Evolutionary conservation across 1,140 invertebrate genomes (phyloP).

Genomic region (Helicoverpa zea): DNA sequence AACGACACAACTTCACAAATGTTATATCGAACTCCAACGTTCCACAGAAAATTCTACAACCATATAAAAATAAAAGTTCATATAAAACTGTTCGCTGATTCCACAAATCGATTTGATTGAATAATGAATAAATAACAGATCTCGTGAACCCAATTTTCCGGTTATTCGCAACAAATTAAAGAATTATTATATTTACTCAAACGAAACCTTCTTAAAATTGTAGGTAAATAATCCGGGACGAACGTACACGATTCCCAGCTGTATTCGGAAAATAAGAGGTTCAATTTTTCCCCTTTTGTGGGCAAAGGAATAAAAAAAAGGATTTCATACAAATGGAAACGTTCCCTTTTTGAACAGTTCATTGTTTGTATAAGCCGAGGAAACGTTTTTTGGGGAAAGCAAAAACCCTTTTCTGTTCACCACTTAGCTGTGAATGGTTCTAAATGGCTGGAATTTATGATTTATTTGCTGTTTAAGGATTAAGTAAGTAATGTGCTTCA

Average conservation of each 20-base stretch:
- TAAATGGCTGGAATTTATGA: constrained; percentile 42
- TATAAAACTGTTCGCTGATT: not conserved
- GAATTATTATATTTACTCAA: constrained; percentile 16
- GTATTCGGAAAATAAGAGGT: constrained; percentile 46
- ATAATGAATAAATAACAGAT: constrained; percentile 2
- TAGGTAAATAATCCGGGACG: constrained; percentile 6
- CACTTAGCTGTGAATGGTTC: constrained; percentile 42
- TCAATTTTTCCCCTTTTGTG: constrained; percentile 56
- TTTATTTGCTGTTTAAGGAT: constrained; percentile 37
- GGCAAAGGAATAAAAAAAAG: constrained; percentile 54
- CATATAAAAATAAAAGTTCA: not conserved
- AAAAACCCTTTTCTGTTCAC: constrained; percentile 49
- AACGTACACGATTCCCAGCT: constrained; percentile 10
- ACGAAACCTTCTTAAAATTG: constrained; percentile 1
- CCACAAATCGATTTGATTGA: not conserved
- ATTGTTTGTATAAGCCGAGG: constrained; percentile 57
- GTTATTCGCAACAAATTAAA: constrained; percentile 7
- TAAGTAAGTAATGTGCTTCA: constrained; percentile 3
- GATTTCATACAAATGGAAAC: constrained; percentile 59
- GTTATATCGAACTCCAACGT: not conserved
- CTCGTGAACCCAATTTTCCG: constrained; percentile 4
- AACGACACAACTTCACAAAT: too few species aligned
- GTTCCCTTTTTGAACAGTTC: constrained; percentile 55
- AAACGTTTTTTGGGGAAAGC: constrained; percentile 50
- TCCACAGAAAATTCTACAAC: too few species aligned